Evolutionary conservation across 2,888 invertebrate species (phyloP), one percentile per base, ranked within the genome.

Genomic region (Stenolophus ochropezus): DNA sequence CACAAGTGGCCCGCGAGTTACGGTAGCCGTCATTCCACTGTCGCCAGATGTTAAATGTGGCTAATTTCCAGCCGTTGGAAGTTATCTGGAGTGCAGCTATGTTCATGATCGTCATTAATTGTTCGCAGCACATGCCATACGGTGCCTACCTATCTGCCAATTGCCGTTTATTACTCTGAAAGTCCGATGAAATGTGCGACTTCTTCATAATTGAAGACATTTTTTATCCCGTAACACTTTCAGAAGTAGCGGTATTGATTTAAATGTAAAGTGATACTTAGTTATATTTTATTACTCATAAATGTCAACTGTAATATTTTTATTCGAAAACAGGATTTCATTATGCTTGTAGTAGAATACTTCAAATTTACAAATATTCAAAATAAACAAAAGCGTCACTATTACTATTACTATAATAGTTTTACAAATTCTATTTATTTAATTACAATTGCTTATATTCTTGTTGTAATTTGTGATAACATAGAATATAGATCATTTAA

Each of bases 31-130:
- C 33, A 16, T 51, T 51, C 14, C 51, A 2, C 51, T 14, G 14
- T 23, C 61, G 25, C 61, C 61, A 61, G 61, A 61, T 61, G 61
- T 61, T 61, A 61, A 61, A 21, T 61, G 56, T 56, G 16, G 56
- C 23, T 56, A 11, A 20, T 56, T 56, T 56, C 56, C 20, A 20
- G 56, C 8, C 56, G 56, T 20, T 56, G 21, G 25, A 23, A 61
- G 25, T 56, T 56, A 21, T 56, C 20, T 56, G 2, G 21, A 56
- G 20, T 56, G 56, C 56, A 21, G 56, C 56, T 25, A 61, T 61
- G 61, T 61, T 61, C 61, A 61, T 25, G 61, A 61, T 61, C 61
- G 23, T 23, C 25, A 61, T 61, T 56, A 61, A 61, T 21, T 21
- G 25, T 61, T 56, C 21, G 56, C 56, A n/a, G n/a, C 56, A 56